A percentile compares a stretch with the other conserved stretches of the same genome.
Conservation (phyloP, 2,888 invertebrate species). For the Drosophila colorata region DNA sequence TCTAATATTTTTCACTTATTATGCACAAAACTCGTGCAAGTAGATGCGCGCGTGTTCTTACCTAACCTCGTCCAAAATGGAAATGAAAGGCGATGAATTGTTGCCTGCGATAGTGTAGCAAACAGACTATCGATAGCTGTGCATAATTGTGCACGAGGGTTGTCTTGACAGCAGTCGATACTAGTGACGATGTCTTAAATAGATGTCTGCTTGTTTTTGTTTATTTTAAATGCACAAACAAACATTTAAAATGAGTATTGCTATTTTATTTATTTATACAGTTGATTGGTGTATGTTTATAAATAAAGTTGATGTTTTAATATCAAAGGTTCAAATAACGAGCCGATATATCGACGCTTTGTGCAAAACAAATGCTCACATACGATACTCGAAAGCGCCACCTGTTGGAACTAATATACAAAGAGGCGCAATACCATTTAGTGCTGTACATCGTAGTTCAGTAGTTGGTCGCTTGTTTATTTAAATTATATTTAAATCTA, state of each 20-base stretch:
- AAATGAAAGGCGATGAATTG: slow-evolving; percentile 54
- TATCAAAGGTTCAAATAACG: not conserved
- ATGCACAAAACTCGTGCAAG: slow-evolving; percentile 70
- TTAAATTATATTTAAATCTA: too few species aligned
- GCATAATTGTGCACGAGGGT: slow-evolving; percentile 2
- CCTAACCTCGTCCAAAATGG: slow-evolving; percentile 85
- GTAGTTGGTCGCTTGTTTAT: too few species aligned
- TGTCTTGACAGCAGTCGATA: slow-evolving; percentile 10
- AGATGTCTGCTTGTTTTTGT: not conserved
- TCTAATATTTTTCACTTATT: slow-evolving; percentile 36
- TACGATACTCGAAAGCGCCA: slow-evolving; percentile 7
- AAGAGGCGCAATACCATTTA: too few species aligned
- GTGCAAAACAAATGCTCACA: not conserved
- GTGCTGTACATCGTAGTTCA: too few species aligned
- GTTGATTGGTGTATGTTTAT: not conserved
- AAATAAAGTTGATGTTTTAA: too few species aligned
- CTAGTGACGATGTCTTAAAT: too few species aligned
- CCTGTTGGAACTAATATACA: not conserved
- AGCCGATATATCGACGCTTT: not conserved
- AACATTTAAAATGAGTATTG: not conserved
- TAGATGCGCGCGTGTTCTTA: slow-evolving; percentile 79
- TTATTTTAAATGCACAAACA: not conserved
- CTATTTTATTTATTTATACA: too few species aligned
- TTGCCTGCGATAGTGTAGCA: slow-evolving; percentile 23
- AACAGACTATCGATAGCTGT: slow-evolving; percentile 7